Evolutionary conservation across 2,888 invertebrate genomes (phyloP).

Genomic region (Pachymerium ferrugineum): DNA sequence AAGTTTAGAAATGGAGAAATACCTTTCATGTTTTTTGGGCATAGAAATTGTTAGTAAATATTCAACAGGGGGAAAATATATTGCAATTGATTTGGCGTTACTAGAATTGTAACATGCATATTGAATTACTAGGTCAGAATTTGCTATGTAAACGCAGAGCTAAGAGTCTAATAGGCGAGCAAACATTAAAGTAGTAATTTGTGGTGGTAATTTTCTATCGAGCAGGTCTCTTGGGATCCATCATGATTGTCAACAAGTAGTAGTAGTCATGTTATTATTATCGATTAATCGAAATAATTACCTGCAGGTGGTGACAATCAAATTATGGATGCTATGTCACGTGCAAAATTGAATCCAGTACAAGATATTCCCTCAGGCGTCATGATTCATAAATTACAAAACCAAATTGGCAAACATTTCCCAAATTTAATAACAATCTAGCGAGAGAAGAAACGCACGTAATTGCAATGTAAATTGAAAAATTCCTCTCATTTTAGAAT

Average conservation of each 20-base stretch:
- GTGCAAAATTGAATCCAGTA: background rate
- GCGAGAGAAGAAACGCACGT: background rate
- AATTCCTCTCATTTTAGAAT: background rate
- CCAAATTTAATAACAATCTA: too few relatives aligned
- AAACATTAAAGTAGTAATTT: background rate
- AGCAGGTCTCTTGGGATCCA: background rate
- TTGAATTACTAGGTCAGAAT: too few relatives aligned
- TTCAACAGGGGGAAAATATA: too few relatives aligned
- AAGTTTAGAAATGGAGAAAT: too few relatives aligned
- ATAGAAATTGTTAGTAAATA: too few relatives aligned
- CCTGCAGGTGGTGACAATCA: slow-evolving; percentile 2
- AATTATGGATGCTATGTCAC: background rate
- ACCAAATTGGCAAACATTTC: background rate
- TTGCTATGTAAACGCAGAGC: too few relatives aligned
- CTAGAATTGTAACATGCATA: too few relatives aligned
- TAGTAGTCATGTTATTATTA: background rate
- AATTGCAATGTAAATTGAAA: background rate
- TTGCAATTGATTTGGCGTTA: too few relatives aligned
- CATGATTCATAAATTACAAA: background rate
- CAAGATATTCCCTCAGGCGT: background rate
- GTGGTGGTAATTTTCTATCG: background rate
- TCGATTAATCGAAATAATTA: slow-evolving; percentile 9
- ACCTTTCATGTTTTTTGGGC: too few relatives aligned
- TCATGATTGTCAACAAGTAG: background rate
- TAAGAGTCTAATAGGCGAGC: background rate